Conservation (phyloP, 2,113 vertebrate genomes). For the Talpa occidentalis region DNA sequence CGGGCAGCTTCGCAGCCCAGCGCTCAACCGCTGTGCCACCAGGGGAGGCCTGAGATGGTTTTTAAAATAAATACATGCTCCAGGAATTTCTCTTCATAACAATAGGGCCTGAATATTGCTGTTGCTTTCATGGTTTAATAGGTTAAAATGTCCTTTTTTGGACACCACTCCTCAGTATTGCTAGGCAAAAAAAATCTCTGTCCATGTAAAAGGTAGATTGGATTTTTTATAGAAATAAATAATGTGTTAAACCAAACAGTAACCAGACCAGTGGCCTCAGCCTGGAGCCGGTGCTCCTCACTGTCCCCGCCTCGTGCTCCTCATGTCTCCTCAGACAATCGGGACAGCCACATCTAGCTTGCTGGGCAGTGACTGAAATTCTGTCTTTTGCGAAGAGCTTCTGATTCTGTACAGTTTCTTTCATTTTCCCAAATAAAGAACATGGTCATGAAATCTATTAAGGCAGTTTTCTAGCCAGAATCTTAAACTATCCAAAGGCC, state of each 20-base stretch:
- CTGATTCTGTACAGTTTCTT: neutral
- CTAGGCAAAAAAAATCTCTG: neutral
- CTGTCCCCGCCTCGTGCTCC: neutral
- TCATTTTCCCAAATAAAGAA: neutral
- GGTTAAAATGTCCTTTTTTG: neutral
- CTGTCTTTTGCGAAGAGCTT: neutral
- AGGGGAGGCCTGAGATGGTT: neutral
- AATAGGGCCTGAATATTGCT: neutral
- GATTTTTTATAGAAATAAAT: neutral
- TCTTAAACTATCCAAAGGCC: neutral
- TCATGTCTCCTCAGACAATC: neutral
- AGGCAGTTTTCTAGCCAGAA: neutral
- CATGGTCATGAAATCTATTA: neutral
- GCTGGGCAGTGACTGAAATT: neutral
- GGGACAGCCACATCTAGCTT: accelerated
- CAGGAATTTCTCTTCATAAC: neutral
- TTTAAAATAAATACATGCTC: neutral
- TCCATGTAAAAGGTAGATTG: neutral
- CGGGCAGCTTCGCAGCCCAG: too few species aligned
- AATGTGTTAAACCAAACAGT: neutral
- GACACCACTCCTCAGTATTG: neutral
- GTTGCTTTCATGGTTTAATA: neutral
- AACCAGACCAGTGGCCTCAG: accelerated
- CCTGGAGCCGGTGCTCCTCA: accelerated
- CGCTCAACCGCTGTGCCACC: too few species aligned